These are phyloP conservation scores for Pristionchus exspectatus DNA, from an alignment of 2,888 invertebrate species.

Conservation along the genomic window DNA sequence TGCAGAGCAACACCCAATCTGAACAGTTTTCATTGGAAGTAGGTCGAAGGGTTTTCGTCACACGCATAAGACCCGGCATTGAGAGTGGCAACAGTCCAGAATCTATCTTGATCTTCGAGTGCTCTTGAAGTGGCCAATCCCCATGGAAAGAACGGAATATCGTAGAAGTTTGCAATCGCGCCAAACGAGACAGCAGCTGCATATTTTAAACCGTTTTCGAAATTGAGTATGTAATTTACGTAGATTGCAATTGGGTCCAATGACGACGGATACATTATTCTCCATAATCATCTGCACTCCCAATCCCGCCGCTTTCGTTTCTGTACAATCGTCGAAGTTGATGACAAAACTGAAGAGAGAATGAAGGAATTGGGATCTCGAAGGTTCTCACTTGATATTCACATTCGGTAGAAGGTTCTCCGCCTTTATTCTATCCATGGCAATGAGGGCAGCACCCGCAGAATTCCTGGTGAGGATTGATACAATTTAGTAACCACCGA, in stretches of 20 bases:
- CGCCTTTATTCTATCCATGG: slow-evolving; percentile 59
- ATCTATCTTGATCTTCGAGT: slow-evolving; percentile 61
- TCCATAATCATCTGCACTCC: slow-evolving; percentile 14
- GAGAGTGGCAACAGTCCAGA: slow-evolving; percentile 63
- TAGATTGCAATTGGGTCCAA: slow-evolving; percentile 49
- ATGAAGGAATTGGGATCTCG: not conserved
- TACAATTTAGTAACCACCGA: not conserved
- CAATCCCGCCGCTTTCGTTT: slow-evolving; percentile 7
- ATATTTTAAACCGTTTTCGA: not conserved
- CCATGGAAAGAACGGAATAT: slow-evolving; percentile 66
- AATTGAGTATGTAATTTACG: not conserved
- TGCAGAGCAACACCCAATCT: slow-evolving; percentile 5
- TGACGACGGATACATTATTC: slow-evolving; percentile 18
- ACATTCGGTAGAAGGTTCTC: slow-evolving; percentile 58
- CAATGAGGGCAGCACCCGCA: slow-evolving; percentile 61
- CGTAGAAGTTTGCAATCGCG: slow-evolving; percentile 63
- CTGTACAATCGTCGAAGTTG: slow-evolving; percentile 42
- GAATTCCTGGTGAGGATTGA: slow-evolving; percentile 52
- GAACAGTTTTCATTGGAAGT: not conserved
- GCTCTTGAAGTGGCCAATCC: slow-evolving; percentile 63
- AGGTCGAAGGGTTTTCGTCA: not conserved
- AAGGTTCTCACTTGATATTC: slow-evolving; percentile 58
- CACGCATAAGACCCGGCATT: slow-evolving; percentile 52
- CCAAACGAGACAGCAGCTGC: slow-evolving; percentile 65
- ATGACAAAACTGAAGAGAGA: slow-evolving; percentile 19